Base-by-base conservation (phyloP, 2,113 vertebrate genomes). In the Lota lota region DNA sequence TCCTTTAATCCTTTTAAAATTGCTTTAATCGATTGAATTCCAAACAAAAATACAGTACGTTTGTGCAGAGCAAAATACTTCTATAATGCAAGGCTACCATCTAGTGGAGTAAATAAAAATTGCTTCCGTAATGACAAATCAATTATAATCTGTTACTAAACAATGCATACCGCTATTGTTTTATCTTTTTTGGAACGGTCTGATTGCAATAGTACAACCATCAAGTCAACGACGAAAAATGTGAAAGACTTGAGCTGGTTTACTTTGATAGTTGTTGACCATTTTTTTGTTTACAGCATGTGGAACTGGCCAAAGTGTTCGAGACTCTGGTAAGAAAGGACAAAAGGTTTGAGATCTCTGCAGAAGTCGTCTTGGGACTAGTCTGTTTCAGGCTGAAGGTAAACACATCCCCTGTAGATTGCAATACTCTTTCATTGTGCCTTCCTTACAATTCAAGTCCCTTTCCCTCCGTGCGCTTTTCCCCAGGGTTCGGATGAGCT, bases 371-470 rank as follows among this genome's bases (percentile, higher is more conserved):
- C 28, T 54, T 99, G 89, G 96, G 97, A 53, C 90, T 99, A 19
- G 95, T 99, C 67, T 99, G 97, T 79, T 99, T 99, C 80, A 92
- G 96, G 74, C 88, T 99, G n/a, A 98, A 97, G 97, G 97, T 99
- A 91, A 76, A 50, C 16, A 50, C 16, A 50, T 47, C 40, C n/a
- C 1, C 19, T 22, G 17, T 53, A 53, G 51, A 53, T 53, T n/a
- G n/a, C n/a, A n/a, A n/a, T n/a, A n/a, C n/a, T 33, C 28, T 33
- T 33, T 33, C 24, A 4, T 33, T 33, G 4, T 57, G 2, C 24
- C 3, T 56, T n/a, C 60, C 6, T 1, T 21, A n/a, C 7, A 33
- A 33, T 4, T 33, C 28, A 33, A 2, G 22, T 20, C 62, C 22
- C 11, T 53, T 24, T 10, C 22, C 60, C 16, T 16, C 60, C 22